phyloP scores from a whole-genome alignment of 2,888 invertebrate species.

The Nomada goodeniana region DNA sequence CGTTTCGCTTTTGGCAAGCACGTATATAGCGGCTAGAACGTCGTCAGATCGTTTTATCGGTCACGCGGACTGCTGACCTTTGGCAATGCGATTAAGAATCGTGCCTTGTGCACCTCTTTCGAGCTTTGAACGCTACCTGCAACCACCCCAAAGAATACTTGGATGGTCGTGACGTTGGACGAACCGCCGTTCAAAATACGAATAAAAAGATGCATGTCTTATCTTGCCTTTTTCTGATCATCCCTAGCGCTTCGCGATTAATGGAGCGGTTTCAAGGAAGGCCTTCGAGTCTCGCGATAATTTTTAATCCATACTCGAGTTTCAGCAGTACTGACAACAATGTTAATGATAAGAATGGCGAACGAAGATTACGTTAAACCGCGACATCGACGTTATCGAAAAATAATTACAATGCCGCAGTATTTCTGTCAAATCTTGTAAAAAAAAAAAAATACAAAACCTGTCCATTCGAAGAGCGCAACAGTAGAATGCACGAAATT shows the following conservation, averaged over 20 bases:
- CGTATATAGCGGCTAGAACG: constrained; percentile 52
- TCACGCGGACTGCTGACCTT: constrained; percentile 14
- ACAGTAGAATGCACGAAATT: too few species aligned
- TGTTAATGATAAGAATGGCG: too few species aligned
- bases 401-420: too few species aligned
- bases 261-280: too few species aligned
- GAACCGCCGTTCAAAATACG: background rate
- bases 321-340: too few species aligned
- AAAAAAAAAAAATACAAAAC: too few species aligned
- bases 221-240: background rate
- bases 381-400: too few species aligned
- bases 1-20: constrained; percentile 53
- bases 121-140: background rate
- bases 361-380: too few species aligned
- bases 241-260: background rate
- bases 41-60: constrained; percentile 40
- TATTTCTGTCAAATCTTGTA: too few species aligned
- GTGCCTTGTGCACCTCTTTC: background rate
- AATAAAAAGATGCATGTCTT: background rate
- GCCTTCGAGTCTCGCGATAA: too few species aligned
- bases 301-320: too few species aligned
- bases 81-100: background rate
- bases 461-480: too few species aligned
- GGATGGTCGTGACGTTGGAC: background rate
- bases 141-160: constrained; percentile 11